Evolutionary conservation across 2,113 vertebrate species (phyloP).

Genomic region (Panthera leo): DNA sequence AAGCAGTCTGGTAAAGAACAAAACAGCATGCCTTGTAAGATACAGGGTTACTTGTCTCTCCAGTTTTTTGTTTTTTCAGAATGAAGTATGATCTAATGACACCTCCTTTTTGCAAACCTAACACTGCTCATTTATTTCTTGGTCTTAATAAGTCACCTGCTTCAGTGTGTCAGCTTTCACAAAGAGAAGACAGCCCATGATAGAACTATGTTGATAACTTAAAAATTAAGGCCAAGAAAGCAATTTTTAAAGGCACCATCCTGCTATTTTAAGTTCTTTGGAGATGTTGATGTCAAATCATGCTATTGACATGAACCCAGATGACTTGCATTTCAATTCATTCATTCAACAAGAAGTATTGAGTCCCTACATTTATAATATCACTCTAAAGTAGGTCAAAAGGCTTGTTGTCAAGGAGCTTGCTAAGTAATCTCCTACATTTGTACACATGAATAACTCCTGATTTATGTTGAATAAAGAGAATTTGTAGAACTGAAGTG

Average conservation of each 20-base stretch:
- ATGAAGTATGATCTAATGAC: background rate
- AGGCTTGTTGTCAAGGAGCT: background rate
- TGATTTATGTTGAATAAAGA: slow-evolving; percentile 12
- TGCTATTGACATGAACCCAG: background rate
- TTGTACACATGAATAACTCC: background rate
- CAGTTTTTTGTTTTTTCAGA: background rate
- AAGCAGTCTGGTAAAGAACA: background rate
- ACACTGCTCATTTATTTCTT: background rate
- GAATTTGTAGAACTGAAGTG: background rate
- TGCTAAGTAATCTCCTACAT: background rate
- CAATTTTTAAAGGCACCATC: background rate
- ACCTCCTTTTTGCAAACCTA: background rate
- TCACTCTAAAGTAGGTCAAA: background rate
- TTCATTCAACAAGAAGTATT: background rate
- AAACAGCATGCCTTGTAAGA: background rate
- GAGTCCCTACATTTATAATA: background rate
- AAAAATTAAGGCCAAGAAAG: slow-evolving; percentile 33
- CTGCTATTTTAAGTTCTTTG: background rate
- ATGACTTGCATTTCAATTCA: slow-evolving; percentile 1
- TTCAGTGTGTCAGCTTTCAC: background rate
- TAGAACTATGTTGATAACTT: background rate
- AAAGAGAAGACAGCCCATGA: background rate
- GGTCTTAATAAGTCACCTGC: background rate
- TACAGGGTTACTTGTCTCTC: background rate
- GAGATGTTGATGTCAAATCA: background rate